These are phyloP conservation scores for Ormyrus thymus DNA, from an alignment of 2,888 invertebrate genomes.

Conservation along the genomic window DNA sequence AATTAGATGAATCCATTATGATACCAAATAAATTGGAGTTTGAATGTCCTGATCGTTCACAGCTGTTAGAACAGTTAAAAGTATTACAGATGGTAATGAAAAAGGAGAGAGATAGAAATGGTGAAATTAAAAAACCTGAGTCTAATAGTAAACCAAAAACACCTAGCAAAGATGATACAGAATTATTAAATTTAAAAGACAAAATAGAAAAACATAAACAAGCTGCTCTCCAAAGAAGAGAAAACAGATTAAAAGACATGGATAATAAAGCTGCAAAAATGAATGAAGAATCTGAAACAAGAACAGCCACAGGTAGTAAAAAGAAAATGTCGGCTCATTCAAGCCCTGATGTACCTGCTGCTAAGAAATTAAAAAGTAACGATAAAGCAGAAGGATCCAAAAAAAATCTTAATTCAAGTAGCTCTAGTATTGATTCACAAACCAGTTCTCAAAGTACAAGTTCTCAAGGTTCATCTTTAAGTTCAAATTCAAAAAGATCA, in stretches of 20 bases:
- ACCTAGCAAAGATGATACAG: conserved; percentile 33
- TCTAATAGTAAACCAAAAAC: not conserved
- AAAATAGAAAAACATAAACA: conserved; percentile 64
- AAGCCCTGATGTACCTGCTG: not conserved
- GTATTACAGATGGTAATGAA: conserved; percentile 74
- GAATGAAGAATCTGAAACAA: conserved; percentile 18
- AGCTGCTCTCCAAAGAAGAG: conserved; percentile 54
- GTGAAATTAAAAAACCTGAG: not conserved
- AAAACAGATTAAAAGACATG: conserved; percentile 62
- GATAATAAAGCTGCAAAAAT: conserved; percentile 57
- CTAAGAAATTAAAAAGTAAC: conserved; percentile 30
- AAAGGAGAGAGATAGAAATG: conserved; percentile 66
- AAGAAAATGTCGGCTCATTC: conserved; percentile 36
- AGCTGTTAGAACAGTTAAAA: conserved; percentile 67
- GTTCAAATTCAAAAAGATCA: conserved; percentile 29
- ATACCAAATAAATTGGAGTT: conserved; percentile 66
- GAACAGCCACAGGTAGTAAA: conserved; percentile 43
- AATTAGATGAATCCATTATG: conserved; percentile 75
- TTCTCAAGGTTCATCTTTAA: conserved; percentile 14
- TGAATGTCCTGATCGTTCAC: conserved; percentile 63
- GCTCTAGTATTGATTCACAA: conserved; percentile 15
- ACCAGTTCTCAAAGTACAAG: conserved; percentile 7
- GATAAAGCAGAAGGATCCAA: conserved; percentile 1
- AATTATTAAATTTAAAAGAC: conserved; percentile 57
- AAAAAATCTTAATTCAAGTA: conserved; percentile 23